These are phyloP conservation scores for Tenthredo amoena DNA, from an alignment of 2,888 invertebrate genomes.

Conservation along the genomic window DNA sequence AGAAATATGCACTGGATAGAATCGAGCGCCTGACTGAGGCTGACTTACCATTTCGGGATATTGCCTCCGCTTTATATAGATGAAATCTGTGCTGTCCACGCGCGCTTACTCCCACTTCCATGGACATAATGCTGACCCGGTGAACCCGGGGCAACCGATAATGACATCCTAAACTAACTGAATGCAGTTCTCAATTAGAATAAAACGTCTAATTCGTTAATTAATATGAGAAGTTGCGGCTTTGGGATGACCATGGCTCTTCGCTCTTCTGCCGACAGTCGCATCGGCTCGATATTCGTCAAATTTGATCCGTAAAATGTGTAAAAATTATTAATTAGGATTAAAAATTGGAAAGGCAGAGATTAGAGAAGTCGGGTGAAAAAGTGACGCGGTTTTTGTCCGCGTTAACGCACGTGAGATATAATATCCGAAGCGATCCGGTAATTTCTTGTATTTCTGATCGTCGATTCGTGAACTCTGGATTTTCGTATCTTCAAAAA, in stretches of 20 bases:
- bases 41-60: slow-evolving; percentile 18
- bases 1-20: background rate
- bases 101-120: slow-evolving; percentile 16
- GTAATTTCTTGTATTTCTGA: background rate
- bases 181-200: background rate
- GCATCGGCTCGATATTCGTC: too few species aligned
- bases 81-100: slow-evolving; percentile 32
- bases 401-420: background rate
- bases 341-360: too few species aligned
- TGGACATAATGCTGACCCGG: background rate
- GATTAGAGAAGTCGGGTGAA: background rate
- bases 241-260: background rate
- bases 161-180: slow-evolving; percentile 37
- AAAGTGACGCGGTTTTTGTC: background rate
- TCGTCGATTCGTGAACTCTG: background rate
- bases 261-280: background rate
- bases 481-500: slow-evolving; percentile 7
- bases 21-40: background rate
- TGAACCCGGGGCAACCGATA: slow-evolving; percentile 39
- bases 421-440: background rate
- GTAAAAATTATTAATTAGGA: too few species aligned
- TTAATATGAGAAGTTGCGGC: background rate
- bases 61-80: slow-evolving; percentile 36
- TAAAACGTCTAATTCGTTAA: background rate
- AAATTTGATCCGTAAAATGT: too few species aligned